Evolutionary conservation across 2,888 invertebrate genomes (phyloP), one percentile per base, ranked within the genome.

Genomic region (Baccha elongata): DNA sequence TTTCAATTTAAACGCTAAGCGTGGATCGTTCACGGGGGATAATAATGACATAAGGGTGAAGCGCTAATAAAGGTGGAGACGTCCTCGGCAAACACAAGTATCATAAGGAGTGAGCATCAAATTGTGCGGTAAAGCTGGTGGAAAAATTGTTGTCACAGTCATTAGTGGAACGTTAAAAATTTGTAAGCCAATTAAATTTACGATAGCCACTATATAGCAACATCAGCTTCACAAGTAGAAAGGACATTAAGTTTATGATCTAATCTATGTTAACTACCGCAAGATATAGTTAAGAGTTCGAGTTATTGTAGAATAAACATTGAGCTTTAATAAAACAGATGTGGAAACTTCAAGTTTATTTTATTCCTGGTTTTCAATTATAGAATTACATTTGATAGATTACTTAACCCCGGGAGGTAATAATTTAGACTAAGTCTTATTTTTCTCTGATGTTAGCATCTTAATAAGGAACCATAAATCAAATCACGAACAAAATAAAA

Each of bases 1-100:
- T 74, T 83, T 83, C 83, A 83, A 83, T 83, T 83, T 83, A 72
- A 83, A 72, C 72, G 62, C 62, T 68, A 73, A 83, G 62, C 83
- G 65, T 40, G 78, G 68, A 52, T 83, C 68, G 35, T 73, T 72
- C 72, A 64, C 44, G 53, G 67, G 65, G 78, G 78, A 73, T 73
- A 83, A 83, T 83, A 68, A 83, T 83, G 83, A 83, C 78, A 83
- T 78, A 73, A 78, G 83, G 83, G 78, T 72, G 62, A 83, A 78
- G 26, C 44, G 17, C 78, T 68, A 58, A 35, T 52, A 78, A 73
- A 73, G 72, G 67, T 83, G 50, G 68, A 53, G 46, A 40, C 23
- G 13, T 37, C 67, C 13, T 44, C 46, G 48, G 29, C 29, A 50
- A 72, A 64, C 67, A 72, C 58, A n/a, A n/a, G n/a, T n/a, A n/a